Base-by-base conservation (phyloP, 2,888 invertebrate species). In the Rhagonycha fulva region DNA sequence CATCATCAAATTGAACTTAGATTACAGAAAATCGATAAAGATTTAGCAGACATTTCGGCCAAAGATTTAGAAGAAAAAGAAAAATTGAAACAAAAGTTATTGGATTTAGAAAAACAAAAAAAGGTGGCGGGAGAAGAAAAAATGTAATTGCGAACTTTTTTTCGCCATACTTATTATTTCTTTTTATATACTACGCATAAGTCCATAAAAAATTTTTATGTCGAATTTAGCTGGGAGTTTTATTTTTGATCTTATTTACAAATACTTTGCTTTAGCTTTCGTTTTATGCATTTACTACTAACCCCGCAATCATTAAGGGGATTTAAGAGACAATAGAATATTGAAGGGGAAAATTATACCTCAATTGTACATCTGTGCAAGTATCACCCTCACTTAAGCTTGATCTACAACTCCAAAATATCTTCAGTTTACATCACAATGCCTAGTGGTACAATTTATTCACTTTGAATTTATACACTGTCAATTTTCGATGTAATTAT, bases 321-420 rank as follows among this genome's bases (percentile, higher is more conserved):
- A 86, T 86, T 85, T 85, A 75, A 78, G 82, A 86, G 85, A 86
- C 86, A 86, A 86, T 86, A 82, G 86, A 84, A 84, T 83, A 83
- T 84, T 85, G 84, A 82, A 86, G 85, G 83, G 87, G 85, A 84
- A 86, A 86, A 86, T 86, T 86, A 85, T 84, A 83, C 84, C 82
- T 83, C 85, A 81, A 84, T 83, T 84, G 84, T 85, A 84, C 86
- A 85, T 85, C 85, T 86, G 86, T 84, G 83, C 83, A 76, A 75
- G 77, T 83, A 83, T 80, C 80, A 81, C 82, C 81, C 82, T 79
- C 82, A 76, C 76, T 76, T 78, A 76, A 63, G 47, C 67, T 66
- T 80, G 74, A 78, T 68, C 71, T 26, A 69, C 63, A 68, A 74
- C 67, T 68, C 14, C 62, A 26, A 73, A 76, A 73, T 73, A 62